Evolutionary conservation across 2,888 invertebrate species (phyloP).

Genomic region (Caenorhabditis sp.): DNA sequence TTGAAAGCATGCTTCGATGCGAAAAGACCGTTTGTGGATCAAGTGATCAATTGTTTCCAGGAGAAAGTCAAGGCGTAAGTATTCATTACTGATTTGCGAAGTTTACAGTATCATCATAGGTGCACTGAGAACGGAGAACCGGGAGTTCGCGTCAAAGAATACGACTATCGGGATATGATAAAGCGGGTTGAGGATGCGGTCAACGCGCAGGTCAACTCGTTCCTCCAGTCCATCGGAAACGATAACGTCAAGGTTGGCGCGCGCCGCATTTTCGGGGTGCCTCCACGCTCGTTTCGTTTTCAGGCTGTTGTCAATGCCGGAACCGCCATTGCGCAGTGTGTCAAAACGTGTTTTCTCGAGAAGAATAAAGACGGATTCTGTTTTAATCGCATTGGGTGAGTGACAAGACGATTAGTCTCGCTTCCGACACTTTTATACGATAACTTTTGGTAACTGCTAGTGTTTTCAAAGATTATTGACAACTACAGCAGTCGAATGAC

Average conservation of each 20-base stretch:
- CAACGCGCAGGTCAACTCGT: constrained; percentile 66
- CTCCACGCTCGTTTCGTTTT: background rate
- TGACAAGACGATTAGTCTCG: too few species aligned
- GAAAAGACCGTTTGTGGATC: constrained; percentile 67
- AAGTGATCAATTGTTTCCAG: constrained; percentile 70
- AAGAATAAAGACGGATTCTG: constrained; percentile 74
- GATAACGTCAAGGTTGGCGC: constrained; percentile 61
- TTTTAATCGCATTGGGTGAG: constrained; percentile 70
- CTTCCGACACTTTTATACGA: too few species aligned
- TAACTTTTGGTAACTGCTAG: too few species aligned
- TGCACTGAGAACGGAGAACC: constrained; percentile 60
- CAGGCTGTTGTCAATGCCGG: constrained; percentile 67
- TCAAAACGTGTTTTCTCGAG: constrained; percentile 73
- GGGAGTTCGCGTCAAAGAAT: constrained; percentile 67
- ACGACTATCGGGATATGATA: constrained; percentile 71
- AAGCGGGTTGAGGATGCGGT: constrained; percentile 68
- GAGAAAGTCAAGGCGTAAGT: constrained; percentile 68
- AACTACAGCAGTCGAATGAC: too few species aligned
- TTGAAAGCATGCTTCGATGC: constrained; percentile 69
- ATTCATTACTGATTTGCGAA: background rate
- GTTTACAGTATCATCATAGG: constrained; percentile 11
- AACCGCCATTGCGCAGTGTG: constrained; percentile 71
- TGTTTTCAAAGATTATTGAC: too few species aligned
- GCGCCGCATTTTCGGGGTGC: background rate
- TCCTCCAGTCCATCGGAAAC: constrained; percentile 65